phyloP scores from a whole-genome alignment of 2,888 invertebrate genomes.

The Rhagophthalmus giganteus region DNA sequence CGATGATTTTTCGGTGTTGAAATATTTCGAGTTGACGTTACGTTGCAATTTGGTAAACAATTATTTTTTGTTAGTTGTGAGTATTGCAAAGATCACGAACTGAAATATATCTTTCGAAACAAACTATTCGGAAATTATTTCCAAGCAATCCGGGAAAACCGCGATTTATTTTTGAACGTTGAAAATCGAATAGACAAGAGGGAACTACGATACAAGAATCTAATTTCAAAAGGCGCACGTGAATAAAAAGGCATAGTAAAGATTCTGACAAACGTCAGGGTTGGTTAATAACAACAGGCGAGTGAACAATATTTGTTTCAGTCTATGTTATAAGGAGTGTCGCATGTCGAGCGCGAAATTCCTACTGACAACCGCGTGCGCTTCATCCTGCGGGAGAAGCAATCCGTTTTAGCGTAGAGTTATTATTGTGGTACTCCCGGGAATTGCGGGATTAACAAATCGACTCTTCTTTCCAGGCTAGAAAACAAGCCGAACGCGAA shows the following conservation, averaged over 20 bases:
- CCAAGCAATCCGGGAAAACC: too few relatives aligned
- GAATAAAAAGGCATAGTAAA: conserved; percentile 3
- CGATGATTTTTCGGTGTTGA: too few relatives aligned
- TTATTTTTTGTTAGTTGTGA: too few relatives aligned
- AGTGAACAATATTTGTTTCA: conserved; percentile 48
- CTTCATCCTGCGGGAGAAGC: conserved; percentile 35
- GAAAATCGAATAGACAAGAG: too few relatives aligned
- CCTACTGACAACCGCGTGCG: conserved; percentile 44
- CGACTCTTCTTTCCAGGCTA: conserved; percentile 8
- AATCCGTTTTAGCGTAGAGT: conserved; percentile 33
- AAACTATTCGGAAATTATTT: too few relatives aligned
- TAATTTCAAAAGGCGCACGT: conserved; percentile 7
- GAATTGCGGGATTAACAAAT: conserved; percentile 27
- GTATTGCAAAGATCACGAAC: too few relatives aligned
- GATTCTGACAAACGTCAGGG: conserved; percentile 33
- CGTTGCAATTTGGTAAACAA: too few relatives aligned
- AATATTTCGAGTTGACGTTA: too few relatives aligned
- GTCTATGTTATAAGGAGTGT: conserved; percentile 43
- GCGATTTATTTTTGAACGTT: too few relatives aligned
- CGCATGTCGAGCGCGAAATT: conserved; percentile 48
- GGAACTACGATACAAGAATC: conserved; percentile 3
- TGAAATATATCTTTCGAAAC: too few relatives aligned
- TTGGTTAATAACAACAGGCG: conserved; percentile 41
- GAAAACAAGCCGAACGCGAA: conserved; percentile 5
- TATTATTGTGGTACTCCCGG: conserved; percentile 34